These are phyloP conservation scores for Pangasius sanitwongsei DNA, from an alignment of 2,797 vertebrate genomes.

Conservation along the genomic window DNA sequence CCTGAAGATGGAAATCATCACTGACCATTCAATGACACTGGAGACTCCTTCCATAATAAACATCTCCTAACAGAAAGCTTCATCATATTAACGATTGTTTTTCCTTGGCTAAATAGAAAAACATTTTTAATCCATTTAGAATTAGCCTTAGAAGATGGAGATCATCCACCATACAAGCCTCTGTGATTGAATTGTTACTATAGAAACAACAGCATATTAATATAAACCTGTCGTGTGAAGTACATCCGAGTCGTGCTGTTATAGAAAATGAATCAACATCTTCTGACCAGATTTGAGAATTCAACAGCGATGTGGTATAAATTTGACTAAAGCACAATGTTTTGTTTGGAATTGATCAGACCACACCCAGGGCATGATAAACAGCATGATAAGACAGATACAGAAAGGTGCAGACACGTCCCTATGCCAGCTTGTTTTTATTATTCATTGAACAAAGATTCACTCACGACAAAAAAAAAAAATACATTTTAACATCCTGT, in stretches of 20 bases:
- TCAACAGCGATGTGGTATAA: neutral
- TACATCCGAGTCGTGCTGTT: neutral
- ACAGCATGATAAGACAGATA: neutral
- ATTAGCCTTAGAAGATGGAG: neutral
- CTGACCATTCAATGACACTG: neutral
- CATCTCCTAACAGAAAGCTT: no score
- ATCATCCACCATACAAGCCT: neutral
- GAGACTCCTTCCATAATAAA: neutral
- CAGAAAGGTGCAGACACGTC: neutral
- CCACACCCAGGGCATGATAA: neutral
- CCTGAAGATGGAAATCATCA: neutral
- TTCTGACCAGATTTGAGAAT: neutral
- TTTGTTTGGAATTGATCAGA: neutral
- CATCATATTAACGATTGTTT: neutral
- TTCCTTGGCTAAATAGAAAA: neutral
- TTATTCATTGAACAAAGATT: neutral
- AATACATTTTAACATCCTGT: neutral
- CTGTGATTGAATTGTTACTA: neutral
- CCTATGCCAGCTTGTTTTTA: neutral
- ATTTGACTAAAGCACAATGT: neutral
- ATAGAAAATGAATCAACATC: neutral
- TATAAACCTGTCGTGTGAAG: neutral
- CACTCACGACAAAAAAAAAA: neutral
- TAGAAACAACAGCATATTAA: neutral
- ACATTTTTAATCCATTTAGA: neutral